phyloP scores from a whole-genome alignment of 1,140 invertebrate species.

The Drosophila kikkawai region DNA sequence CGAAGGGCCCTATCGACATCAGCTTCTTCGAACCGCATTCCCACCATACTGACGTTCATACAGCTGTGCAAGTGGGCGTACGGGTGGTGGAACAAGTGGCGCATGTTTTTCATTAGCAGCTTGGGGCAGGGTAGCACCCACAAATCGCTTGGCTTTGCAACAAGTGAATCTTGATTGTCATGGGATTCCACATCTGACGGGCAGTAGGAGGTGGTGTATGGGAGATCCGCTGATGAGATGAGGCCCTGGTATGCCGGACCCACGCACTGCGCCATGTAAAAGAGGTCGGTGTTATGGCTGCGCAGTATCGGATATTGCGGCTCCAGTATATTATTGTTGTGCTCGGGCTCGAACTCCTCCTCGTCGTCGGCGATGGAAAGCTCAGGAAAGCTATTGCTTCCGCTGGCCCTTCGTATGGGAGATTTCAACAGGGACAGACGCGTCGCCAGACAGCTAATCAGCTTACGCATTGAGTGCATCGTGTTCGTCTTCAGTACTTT shows the following conservation, averaged over 20 bases:
- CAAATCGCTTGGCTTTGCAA: conserved; percentile 1
- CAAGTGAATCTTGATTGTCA: neutral
- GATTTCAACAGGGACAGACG: neutral
- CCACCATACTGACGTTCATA: conserved; percentile 51
- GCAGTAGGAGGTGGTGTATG: conserved; percentile 3
- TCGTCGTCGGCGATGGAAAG: conserved; percentile 27
- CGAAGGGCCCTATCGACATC: conserved; percentile 53
- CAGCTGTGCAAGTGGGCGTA: conserved; percentile 16
- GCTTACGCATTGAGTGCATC: conserved; percentile 10
- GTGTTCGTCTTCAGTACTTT: neutral
- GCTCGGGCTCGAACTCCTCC: conserved; percentile 46
- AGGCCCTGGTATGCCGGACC: conserved; percentile 54
- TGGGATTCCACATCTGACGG: neutral
- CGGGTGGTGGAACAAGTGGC: conserved; percentile 20
- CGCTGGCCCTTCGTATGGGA: conserved; percentile 26
- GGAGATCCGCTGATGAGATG: conserved; percentile 27
- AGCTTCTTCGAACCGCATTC: conserved; percentile 28
- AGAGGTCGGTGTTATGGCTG: conserved; percentile 36
- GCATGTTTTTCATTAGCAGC: conserved; percentile 40
- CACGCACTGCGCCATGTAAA: conserved; percentile 58
- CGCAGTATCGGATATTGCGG: conserved; percentile 35
- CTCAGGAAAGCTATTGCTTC: conserved; percentile 42
- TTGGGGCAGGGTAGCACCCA: conserved; percentile 37
- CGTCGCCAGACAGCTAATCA: neutral
- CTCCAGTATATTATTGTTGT: conserved; percentile 1